Conservation (phyloP, 1,140 invertebrate species). For the Callitettix versicolor region DNA sequence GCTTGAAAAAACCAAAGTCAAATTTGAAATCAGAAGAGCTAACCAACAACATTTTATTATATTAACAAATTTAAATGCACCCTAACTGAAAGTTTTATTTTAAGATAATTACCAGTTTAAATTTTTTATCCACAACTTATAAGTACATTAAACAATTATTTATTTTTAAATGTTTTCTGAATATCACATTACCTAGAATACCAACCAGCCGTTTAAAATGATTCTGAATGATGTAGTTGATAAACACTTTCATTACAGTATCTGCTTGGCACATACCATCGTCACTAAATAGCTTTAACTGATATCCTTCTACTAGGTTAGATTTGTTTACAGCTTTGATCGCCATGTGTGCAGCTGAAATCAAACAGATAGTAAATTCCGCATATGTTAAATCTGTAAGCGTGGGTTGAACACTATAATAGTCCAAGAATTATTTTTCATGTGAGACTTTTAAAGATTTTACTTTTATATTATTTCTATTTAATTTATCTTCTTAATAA, state of each 20-base stretch:
- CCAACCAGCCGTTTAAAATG: slow-evolving; percentile 22
- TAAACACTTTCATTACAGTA: slow-evolving; percentile 66
- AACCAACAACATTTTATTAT: neutral
- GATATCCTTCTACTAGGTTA: slow-evolving; percentile 45
- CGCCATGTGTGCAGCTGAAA: slow-evolving; percentile 52
- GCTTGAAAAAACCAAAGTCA: neutral
- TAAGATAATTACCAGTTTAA: too few relatives aligned
- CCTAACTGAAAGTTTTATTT: neutral
- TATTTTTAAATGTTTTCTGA: too few relatives aligned
- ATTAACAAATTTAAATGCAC: neutral
- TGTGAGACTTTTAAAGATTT: too few relatives aligned
- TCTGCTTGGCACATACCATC: slow-evolving; percentile 66
- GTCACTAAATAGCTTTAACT: slow-evolving; percentile 43
- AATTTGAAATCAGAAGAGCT: neutral
- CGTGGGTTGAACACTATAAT: too few relatives aligned
- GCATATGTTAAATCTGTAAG: too few relatives aligned
- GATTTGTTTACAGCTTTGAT: slow-evolving; percentile 53
- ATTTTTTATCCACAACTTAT: too few relatives aligned
- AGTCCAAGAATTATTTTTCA: too few relatives aligned
- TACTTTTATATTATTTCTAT: too few relatives aligned
- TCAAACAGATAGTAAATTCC: too few relatives aligned
- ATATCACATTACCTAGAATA: slow-evolving; percentile 7
- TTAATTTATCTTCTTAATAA: too few relatives aligned
- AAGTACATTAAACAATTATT: too few relatives aligned
- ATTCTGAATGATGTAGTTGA: slow-evolving; percentile 52